Percentiles rank a stretch among this genome's conserved stretches.
Evolutionary conservation across 2,888 invertebrate species (phyloP).

Genomic region (Drosophila melanosoma): DNA sequence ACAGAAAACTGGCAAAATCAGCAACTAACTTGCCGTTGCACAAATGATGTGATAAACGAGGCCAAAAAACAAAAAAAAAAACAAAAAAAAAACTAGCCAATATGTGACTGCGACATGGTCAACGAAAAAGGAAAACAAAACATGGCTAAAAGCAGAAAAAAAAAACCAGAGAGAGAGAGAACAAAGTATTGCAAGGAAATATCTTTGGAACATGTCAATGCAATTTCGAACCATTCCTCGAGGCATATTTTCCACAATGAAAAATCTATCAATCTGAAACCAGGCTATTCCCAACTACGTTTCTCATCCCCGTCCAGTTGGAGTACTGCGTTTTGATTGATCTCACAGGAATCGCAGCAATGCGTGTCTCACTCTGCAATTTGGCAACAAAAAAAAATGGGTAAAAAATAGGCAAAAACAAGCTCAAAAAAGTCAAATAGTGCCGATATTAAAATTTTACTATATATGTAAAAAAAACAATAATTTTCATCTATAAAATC

Average conservation of each 20-base stretch:
- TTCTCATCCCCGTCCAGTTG: slow-evolving; percentile 3
- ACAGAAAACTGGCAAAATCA: slow-evolving; percentile 27
- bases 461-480: too few species aligned
- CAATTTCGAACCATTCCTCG: slow-evolving; percentile 62
- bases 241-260: slow-evolving; percentile 41
- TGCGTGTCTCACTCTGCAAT: slow-evolving; percentile 22
- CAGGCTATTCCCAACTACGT: slow-evolving; percentile 5
- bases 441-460: too few species aligned
- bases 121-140: not conserved
- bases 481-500: too few species aligned
- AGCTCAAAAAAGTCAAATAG: too few species aligned
- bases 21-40: slow-evolving; percentile 22
- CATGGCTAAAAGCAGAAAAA: not conserved
- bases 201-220: slow-evolving; percentile 77
- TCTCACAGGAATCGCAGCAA: slow-evolving; percentile 10
- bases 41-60: slow-evolving; percentile 38
- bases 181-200: slow-evolving; percentile 50
- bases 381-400: not conserved
- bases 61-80: slow-evolving; percentile 14
- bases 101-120: slow-evolving; percentile 1
- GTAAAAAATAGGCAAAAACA: not conserved
- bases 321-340: slow-evolving; percentile 6
- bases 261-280: slow-evolving; percentile 44
- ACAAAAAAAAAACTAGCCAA: not conserved
- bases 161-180: not conserved